Evolutionary conservation across 2,113 vertebrate species (phyloP).

Genomic region (Osmerus mordax): DNA sequence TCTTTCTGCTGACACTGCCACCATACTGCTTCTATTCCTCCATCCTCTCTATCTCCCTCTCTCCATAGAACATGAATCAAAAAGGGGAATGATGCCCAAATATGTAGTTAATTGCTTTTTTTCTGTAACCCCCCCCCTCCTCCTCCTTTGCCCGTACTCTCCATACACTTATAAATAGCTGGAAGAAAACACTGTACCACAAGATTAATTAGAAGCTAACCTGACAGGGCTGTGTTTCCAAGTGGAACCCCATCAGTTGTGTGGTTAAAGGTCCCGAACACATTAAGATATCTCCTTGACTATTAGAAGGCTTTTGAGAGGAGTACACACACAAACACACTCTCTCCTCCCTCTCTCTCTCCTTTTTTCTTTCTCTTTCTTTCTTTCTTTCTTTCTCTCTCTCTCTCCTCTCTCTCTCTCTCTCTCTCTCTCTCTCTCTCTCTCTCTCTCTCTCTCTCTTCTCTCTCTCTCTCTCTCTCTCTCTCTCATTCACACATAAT

Average conservation of each 20-base stretch:
- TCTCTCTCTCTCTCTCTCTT: too few species aligned
- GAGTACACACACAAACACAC: neutral
- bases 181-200: slow-evolving; percentile 19
- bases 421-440: too few species aligned
- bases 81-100: slow-evolving; percentile 1
- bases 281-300: slow-evolving; percentile 1
- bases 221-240: slow-evolving; percentile 11
- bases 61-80: neutral
- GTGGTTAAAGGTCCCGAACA: neutral
- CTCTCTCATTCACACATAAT: too few species aligned
- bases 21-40: too few species aligned
- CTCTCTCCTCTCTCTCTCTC: neutral
- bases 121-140: neutral
- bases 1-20: too few species aligned
- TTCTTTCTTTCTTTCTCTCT: too few species aligned
- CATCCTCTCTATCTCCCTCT: neutral
- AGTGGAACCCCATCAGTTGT: slow-evolving; percentile 3
- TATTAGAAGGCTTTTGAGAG: neutral
- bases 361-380: too few species aligned
- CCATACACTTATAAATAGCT: slow-evolving; percentile 5
- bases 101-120: slow-evolving; percentile 32
- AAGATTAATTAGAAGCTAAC: slow-evolving; percentile 5
- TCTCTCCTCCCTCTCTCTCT: neutral
- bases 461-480: too few species aligned
- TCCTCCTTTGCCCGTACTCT: slow-evolving; percentile 12